Evolutionary conservation across 2,113 vertebrate species (phyloP), one percentile per base, ranked within the genome.

Genomic region (Cairina moschata): DNA sequence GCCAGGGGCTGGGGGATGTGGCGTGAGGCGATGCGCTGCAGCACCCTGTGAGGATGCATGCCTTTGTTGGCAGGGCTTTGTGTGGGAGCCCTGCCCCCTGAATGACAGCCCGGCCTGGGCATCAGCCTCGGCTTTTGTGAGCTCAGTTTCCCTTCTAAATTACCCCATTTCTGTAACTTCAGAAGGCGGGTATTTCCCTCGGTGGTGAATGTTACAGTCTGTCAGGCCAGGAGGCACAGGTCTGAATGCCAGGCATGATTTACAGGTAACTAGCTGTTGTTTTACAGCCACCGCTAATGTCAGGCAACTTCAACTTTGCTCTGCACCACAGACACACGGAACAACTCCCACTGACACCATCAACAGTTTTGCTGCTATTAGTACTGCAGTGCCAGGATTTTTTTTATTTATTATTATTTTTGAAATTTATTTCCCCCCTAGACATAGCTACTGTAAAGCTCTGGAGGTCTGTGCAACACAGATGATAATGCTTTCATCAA

Each of bases 121-220:
- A 96, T 74, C n/a, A 77, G 74, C 66, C 77, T 42, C 12, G 63
- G 91, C 85, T 93, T 56, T 87, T 85, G 84, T 79, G 85, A 93
- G 74, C 83, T 97, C 93, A 42, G 71, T 66, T 94, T 95, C 94
- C 93, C 92, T 74, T 79, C 91, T 95, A 75, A 94, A 95, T 84
- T 85, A 72, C 92, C 59, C 6, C 18, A 2, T 16, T 83, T 90
- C 94, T 69, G 96, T 91, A 97, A 97, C 83, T 94, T 91, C 78
- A 96, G 96, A 96, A 96, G 92, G 29, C 89, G 95, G 48, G 85
- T 90, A 91, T 91, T 95, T 96, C 91, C 95, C 93, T 46, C 22
- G 93, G 83, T 86, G 71, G 83, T 28, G 52, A 67, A 6, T 0
- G 1, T 5, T 67, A 62, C 48, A 26, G 18, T 65, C 85, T 91